Base-by-base conservation (phyloP, 2,888 invertebrate genomes). In the Trachelus troglodyta region DNA sequence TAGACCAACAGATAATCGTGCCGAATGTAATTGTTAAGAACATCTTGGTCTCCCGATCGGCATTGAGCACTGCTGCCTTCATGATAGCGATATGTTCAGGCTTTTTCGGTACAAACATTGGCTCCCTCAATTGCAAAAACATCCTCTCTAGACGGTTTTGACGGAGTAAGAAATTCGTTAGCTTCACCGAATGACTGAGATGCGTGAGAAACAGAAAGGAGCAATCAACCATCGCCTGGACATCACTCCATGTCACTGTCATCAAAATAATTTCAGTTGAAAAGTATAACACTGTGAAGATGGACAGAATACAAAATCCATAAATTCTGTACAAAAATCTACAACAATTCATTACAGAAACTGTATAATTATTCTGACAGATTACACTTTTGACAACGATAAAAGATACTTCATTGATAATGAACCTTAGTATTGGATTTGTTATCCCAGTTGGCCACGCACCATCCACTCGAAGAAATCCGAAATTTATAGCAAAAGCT, bases 191-290 rank as follows among this genome's bases (percentile, higher is more conserved):
- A 69, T 80, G 77, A 6, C 78, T 82, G 30, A 79, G 77, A 76
- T 91, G 87, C 0, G 89, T 90, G 56, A 90, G 79, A 12, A 89
- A 82, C n/a, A 89, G 81, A 77, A 89, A 89, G 6, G 85, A 85
- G 9, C 85, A 86, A 34, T 85, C 85, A 12, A 84, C 85, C 79
- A 89, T 81, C 77, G 86, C 82, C 75, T 87, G 85, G 68, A 90
- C 79, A 80, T 90, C 82, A 12, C 85, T 87, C 35, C 93, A 92
- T 15, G 93, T 92, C 68, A 91, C 83, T 77, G 89, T 90, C 75
- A 94, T 83, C 83, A 93, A 93, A 4, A 93, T 90, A 0, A 92
- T 85, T 89, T 94, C 93, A 37, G 77, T 69, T 37, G 34, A 37
- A 69, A 69, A 77, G 34, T 75, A 77, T 4, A 37, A 23, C 23